phyloP scores from a whole-genome alignment of 92 coral and sea anemone genomes.

The Pocillopora meandrina region DNA sequence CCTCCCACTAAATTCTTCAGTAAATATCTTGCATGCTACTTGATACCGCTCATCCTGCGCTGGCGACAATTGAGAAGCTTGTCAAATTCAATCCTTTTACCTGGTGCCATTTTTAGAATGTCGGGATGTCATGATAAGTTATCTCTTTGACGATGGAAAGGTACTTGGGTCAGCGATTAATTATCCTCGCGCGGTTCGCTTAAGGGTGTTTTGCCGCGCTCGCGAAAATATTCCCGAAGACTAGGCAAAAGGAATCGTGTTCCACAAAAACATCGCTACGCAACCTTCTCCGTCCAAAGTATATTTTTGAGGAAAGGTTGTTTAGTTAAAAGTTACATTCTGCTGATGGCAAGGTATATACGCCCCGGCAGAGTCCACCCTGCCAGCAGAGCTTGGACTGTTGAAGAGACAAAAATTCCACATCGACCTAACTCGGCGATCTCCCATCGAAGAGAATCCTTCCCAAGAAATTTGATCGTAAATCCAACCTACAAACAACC shows the following conservation, averaged over 20 bases:
- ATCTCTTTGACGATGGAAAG: neutral
- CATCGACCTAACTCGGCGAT: constrained; percentile 30
- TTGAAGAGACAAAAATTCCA: constrained; percentile 26
- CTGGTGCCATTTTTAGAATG: neutral
- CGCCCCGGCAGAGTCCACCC: constrained; percentile 22
- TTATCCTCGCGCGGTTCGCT: constrained; percentile 4
- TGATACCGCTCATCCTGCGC: neutral
- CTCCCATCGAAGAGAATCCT: constrained; percentile 19
- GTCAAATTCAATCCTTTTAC: neutral
- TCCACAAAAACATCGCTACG: no score
- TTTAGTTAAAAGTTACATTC: neutral
- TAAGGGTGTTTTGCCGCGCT: constrained; percentile 3
- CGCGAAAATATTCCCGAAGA: neutral
- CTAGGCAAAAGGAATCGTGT: neutral
- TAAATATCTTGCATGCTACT: neutral
- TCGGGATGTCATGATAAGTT: constrained; percentile 5
- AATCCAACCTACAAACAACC: constrained; percentile 10
- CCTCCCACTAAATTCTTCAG: constrained; percentile 1
- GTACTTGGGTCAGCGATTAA: neutral
- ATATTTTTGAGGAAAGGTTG: no score
- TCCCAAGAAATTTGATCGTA: neutral
- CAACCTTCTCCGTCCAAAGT: no score
- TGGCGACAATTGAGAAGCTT: neutral
- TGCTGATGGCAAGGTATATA: neutral
- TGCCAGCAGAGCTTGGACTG: constrained; percentile 1